Percentiles rank a stretch among this genome's conserved stretches.
Evolutionary conservation across 2,888 invertebrate species (phyloP).

Genomic region (Hypsopygia costalis): DNA sequence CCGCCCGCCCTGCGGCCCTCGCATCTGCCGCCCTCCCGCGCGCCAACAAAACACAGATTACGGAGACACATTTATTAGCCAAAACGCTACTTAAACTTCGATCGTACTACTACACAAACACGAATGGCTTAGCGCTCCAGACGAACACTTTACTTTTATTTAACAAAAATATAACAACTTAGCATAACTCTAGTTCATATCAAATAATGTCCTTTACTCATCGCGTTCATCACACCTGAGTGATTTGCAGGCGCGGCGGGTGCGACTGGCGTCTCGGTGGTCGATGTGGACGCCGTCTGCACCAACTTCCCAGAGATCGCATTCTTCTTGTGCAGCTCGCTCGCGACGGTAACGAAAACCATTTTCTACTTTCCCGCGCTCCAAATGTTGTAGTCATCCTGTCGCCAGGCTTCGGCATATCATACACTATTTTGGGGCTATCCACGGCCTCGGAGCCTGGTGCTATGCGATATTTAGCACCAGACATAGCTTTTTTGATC

Average conservation of each 20-base stretch:
- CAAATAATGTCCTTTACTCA: slow-evolving; percentile 12
- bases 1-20: slow-evolving; percentile 39
- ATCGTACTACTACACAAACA: slow-evolving; percentile 56
- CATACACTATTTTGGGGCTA: slow-evolving; percentile 70
- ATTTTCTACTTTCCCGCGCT: slow-evolving; percentile 46
- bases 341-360: slow-evolving; percentile 55
- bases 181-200: slow-evolving; percentile 12
- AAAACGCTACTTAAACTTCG: slow-evolving; percentile 63
- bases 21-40: slow-evolving; percentile 44
- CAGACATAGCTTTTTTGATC: slow-evolving; percentile 59
- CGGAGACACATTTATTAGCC: slow-evolving; percentile 73
- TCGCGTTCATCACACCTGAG: slow-evolving; percentile 63
- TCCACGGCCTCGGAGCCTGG: slow-evolving; percentile 55
- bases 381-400: slow-evolving; percentile 70
- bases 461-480: slow-evolving; percentile 61
- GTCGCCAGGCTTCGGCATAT: slow-evolving; percentile 65
- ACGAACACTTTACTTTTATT: slow-evolving; percentile 11
- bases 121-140: slow-evolving; percentile 31
- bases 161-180: slow-evolving; percentile 10
- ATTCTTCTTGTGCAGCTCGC: slow-evolving; percentile 46
- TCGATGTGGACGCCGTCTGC: slow-evolving; percentile 45
- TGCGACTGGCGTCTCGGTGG: slow-evolving; percentile 52
- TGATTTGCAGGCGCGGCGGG: slow-evolving; percentile 64
- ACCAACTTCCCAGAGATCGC: slow-evolving; percentile 51
- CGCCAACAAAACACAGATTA: slow-evolving; percentile 74